Evolutionary conservation across 1,140 invertebrate species (phyloP), one percentile per base, ranked within the genome.

Genomic region (Hormaphis cornu): DNA sequence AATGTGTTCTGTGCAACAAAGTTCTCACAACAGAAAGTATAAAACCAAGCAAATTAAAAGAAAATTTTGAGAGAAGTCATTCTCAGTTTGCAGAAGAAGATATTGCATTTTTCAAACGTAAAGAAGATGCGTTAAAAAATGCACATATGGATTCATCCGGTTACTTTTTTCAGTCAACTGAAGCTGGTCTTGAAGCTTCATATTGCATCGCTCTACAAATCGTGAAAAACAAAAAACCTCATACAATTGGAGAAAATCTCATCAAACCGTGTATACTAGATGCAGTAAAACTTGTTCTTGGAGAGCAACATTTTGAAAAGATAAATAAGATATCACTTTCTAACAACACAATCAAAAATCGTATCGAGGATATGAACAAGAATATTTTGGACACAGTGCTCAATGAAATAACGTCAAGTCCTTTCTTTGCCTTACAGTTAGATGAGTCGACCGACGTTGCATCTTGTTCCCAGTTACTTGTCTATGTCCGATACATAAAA

Each of bases 1-100:
- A 70, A 53, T 70, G 54, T 56, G 69, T 70, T 44, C 56, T 70
- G 56, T 70, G 69, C 28, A 48, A 61, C 48, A 37, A 50, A 50
- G 70, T 71, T 50, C 58, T 71, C 18, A 61, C 22, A 48, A 59
- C 44, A 26, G 70, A 71, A 48, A 56, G 56, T 40, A 59, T 71
- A 42, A 35, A 28, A 30, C 70, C 58, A 48, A 46, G 26, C 37
- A 30, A 50, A 61, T 61, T 59, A 35, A 30, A 70, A 70, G 18
- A 53, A 30, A 28, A 71, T 63, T 63, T 71, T 56, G 59, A 40
- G 22, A 71, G 26, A 59, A 58, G 30, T 44, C 40, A 44, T 44
- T 44, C 40, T 44, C 40, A 44, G 40, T 44, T 44, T 44, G 40
- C 40, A 44, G 40, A 44, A 44, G 16, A 44, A 44, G 40, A 44